Evolutionary conservation across 2,113 vertebrate species (phyloP), one percentile per base, ranked within the genome.

Genomic region (Fulmarus glacialis): DNA sequence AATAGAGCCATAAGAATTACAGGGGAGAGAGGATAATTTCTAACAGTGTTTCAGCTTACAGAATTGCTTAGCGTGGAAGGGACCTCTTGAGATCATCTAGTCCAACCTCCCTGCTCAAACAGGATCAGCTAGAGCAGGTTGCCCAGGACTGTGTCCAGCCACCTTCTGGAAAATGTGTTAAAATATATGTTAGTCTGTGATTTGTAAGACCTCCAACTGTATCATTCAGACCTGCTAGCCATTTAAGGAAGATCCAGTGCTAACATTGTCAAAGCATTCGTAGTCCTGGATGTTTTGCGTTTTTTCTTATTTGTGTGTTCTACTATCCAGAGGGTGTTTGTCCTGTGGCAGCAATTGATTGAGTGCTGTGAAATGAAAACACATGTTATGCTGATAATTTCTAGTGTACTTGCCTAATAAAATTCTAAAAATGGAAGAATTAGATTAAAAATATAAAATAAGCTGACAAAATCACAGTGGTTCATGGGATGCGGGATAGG

Each of bases 361-460:
- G 53, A 85, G 70, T 82, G 71, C 89, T 73, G 70, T 64, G 63
- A 90, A 93, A 80, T 53, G 52, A 87, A 94, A 94, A 45, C 36
- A 71, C 6, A 4, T 67, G 45, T 87, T 89, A 48, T 19, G 26
- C 48, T 82, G 62, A 53, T 84, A 43, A 85, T 89, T 60, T 83
- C 24, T 80, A 77, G 82, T 82, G 38, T 66, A 55, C 29, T 91
- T 82, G 15, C 68, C 50, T 85, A 66, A 86, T 59, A 80, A 89
- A 84, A 60, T 40, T 55, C 52, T 43, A 32, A 77, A 89, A 91
- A 85, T 34, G 11, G 38, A 82, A 48, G 7, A 30, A 21, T 52
- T 80, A 23, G 12, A 74, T 95, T 82, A 67, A 91, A 78, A 89
- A 55, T 36, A n/a, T 48, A 73, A 70, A 75, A 66, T 23, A 56